Percentiles rank a stretch among this genome's conserved stretches.
phyloP scores from a whole-genome alignment of 2,797 vertebrate species.

The Ataeniobius toweri region DNA sequence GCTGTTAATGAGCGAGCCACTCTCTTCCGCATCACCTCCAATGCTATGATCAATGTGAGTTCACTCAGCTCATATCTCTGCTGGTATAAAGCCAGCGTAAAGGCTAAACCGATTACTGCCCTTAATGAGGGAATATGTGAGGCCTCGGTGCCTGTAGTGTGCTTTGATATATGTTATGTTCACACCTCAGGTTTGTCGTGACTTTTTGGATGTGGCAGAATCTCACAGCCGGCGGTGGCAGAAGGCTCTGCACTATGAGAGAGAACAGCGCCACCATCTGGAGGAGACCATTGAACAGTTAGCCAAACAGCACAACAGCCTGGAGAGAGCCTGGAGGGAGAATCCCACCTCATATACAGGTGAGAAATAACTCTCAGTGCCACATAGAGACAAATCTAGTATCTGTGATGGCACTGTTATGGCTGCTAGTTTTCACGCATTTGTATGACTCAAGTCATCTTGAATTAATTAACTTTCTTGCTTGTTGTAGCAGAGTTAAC shows the following conservation, averaged over 20 bases:
- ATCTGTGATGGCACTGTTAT: slow-evolving; percentile 26
- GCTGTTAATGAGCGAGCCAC: slow-evolving; percentile 91
- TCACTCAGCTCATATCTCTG: background rate
- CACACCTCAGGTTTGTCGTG: slow-evolving; percentile 88
- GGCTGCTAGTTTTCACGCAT: slow-evolving; percentile 13
- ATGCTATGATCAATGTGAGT: slow-evolving; percentile 99
- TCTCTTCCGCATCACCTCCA: slow-evolving; percentile 97
- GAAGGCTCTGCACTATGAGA: slow-evolving; percentile 91
- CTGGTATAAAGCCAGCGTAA: background rate
- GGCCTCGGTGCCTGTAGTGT: background rate
- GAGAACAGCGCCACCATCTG: slow-evolving; percentile 91
- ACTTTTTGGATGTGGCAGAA: slow-evolving; percentile 94
- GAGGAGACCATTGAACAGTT: slow-evolving; percentile 96
- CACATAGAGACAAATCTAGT: background rate
- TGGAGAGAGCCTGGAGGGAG: slow-evolving; percentile 92
- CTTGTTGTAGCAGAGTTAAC: background rate
- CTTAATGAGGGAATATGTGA: slow-evolving; percentile 9
- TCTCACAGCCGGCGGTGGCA: slow-evolving; percentile 94
- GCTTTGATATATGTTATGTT: slow-evolving; percentile 36
- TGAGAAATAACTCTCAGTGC: slow-evolving; percentile 31
- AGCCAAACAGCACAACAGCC: slow-evolving; percentile 96
- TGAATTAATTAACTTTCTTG: background rate
- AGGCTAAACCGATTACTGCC: background rate
- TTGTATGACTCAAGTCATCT: background rate
- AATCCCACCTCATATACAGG: slow-evolving; percentile 78